A percentile compares a stretch with the other conserved stretches of the same genome.
Conservation (phyloP, 2,888 invertebrate species). For the Tenthredo distinguenda region DNA sequence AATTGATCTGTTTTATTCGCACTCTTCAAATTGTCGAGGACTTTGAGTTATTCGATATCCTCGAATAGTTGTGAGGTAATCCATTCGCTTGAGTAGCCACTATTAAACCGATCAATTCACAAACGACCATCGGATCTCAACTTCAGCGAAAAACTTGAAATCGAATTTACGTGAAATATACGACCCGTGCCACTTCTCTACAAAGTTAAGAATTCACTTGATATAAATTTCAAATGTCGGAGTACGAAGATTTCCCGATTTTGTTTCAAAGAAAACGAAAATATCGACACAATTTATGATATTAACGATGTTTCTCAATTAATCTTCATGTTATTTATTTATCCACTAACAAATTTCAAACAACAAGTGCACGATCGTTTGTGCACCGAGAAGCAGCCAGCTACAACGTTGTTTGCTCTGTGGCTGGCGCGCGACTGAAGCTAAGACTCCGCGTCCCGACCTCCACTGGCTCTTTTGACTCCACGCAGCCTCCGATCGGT, state of each 20-base stretch:
- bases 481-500: constrained; percentile 74
- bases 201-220: constrained; percentile 25
- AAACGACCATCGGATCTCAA: constrained; percentile 30
- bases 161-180: constrained; percentile 48
- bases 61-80: constrained; percentile 30
- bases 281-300: not conserved
- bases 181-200: not conserved
- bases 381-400: not conserved
- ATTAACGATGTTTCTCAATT: not conserved
- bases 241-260: not conserved
- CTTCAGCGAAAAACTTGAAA: constrained; percentile 43
- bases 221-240: constrained; percentile 35
- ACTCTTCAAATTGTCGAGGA: constrained; percentile 15
- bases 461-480: constrained; percentile 71
- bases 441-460: constrained; percentile 64
- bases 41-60: constrained; percentile 32
- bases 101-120: constrained; percentile 29
- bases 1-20: constrained; percentile 13
- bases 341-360: not conserved
- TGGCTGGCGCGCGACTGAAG: constrained; percentile 75
- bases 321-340: not conserved
- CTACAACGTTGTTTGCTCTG: constrained; percentile 64
- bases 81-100: constrained; percentile 41
- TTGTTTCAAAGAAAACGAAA: not conserved
- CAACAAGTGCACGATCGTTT: not conserved